Conservation (phyloP, 2,797 vertebrate species). For the Psittacula derbiana region DNA sequence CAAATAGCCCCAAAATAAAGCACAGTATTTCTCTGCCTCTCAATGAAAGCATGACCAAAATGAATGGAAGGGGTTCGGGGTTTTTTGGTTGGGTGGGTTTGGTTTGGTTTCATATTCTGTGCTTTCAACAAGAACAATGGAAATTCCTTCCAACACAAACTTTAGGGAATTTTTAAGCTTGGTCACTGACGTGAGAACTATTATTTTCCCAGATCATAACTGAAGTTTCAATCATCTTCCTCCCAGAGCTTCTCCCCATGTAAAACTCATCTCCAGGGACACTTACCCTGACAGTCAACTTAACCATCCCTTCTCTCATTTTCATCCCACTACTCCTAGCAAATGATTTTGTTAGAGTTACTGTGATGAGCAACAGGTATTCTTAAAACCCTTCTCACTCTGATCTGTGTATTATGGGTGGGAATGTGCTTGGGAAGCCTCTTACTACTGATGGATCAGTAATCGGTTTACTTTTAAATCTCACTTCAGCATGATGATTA, state of each 20-base stretch:
- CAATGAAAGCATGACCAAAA: background rate
- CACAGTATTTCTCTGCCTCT: background rate
- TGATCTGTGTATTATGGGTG: background rate
- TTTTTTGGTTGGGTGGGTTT: background rate
- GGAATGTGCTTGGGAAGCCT: background rate
- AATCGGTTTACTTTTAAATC: slow-evolving; percentile 58
- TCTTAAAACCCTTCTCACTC: background rate
- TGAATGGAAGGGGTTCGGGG: too few relatives aligned
- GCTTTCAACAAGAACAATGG: background rate
- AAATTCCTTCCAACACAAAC: background rate
- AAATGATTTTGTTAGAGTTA: slow-evolving; percentile 8
- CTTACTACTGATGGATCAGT: slow-evolving; percentile 46
- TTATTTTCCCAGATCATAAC: background rate
- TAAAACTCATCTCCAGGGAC: background rate
- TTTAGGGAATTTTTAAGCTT: background rate
- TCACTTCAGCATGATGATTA: background rate
- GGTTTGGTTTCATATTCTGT: background rate
- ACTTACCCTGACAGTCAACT: background rate
- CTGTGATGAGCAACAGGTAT: background rate
- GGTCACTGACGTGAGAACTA: background rate
- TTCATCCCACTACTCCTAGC: slow-evolving; percentile 3
- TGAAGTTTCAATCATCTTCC: background rate
- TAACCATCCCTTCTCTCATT: background rate
- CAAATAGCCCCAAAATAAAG: background rate
- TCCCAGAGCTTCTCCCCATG: background rate